These are phyloP conservation scores for Oriolus oriolus DNA, from an alignment of 2,113 vertebrate genomes.

Conservation along the genomic window DNA sequence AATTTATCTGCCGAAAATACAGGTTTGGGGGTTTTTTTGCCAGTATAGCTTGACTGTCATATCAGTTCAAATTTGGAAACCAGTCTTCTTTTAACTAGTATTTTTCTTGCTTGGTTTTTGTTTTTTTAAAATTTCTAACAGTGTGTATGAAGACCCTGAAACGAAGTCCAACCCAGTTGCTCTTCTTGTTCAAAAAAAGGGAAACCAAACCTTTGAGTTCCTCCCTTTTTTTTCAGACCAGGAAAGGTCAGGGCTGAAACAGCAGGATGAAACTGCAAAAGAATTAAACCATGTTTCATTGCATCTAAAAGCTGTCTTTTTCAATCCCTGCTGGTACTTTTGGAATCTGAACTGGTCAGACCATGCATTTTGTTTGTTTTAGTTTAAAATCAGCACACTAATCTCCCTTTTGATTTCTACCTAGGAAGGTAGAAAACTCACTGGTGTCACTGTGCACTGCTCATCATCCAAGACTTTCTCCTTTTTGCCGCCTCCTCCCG, in stretches of 20 bases:
- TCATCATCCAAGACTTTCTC: not conserved
- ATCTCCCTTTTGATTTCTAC: not conserved
- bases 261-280: not conserved
- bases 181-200: not conserved
- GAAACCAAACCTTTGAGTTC: not conserved
- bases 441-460: not conserved
- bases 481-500: rapidly evolving
- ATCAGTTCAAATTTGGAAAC: not conserved
- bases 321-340: not conserved
- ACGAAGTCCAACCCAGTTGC: not conserved
- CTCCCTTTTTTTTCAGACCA: not conserved
- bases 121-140: not conserved
- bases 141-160: rapidly evolving
- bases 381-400: not conserved
- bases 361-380: not conserved
- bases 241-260: not conserved
- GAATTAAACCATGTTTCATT: not conserved
- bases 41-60: not conserved
- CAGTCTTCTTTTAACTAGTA: not conserved
- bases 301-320: not conserved
- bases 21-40: not conserved
- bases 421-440: not conserved
- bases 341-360: not conserved
- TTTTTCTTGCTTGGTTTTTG: not conserved
- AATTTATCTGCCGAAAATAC: not conserved